Evolutionary conservation across 1,140 invertebrate genomes (phyloP).

Genomic region (Nymphalis io): DNA sequence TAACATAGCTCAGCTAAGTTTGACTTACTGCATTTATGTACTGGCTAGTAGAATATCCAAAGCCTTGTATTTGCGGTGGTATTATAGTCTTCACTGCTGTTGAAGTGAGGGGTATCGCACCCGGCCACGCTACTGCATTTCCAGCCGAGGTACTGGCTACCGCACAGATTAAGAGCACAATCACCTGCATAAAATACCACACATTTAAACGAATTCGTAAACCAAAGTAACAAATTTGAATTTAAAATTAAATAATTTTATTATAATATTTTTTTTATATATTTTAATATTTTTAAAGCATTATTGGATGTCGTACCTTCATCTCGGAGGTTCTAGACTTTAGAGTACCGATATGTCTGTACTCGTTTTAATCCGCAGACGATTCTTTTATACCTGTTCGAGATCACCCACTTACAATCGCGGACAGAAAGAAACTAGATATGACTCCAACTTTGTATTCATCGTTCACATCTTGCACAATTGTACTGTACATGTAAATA

Average conservation of each 20-base stretch:
- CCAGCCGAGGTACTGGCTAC: constrained; percentile 42
- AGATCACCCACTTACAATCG: constrained; percentile 58
- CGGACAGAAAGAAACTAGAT: constrained; percentile 65
- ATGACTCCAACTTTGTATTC: constrained; percentile 52
- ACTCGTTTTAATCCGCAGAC: constrained; percentile 50
- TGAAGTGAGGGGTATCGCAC: constrained; percentile 42
- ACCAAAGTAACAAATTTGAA: background rate
- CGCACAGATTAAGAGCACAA: constrained; percentile 51
- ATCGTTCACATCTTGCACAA: constrained; percentile 39
- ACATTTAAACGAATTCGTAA: constrained; percentile 2
- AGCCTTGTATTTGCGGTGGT: constrained; percentile 52
- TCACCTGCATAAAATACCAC: constrained; percentile 39
- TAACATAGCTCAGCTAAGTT: background rate
- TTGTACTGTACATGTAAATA: constrained; percentile 6
- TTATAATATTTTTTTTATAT: background rate
- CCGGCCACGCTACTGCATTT: constrained; percentile 56
- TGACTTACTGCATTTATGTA: constrained; percentile 64
- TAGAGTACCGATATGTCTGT: constrained; percentile 47
- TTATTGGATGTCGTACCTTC: constrained; percentile 54
- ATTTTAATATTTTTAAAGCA: background rate
- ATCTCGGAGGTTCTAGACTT: constrained; percentile 54
- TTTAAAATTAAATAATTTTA: background rate
- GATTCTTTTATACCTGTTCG: constrained; percentile 64
- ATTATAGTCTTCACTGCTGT: constrained; percentile 47
- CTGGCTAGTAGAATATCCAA: constrained; percentile 63